Evolutionary conservation across 1,140 invertebrate species (phyloP).

Genomic region (Caerostris darwini): DNA sequence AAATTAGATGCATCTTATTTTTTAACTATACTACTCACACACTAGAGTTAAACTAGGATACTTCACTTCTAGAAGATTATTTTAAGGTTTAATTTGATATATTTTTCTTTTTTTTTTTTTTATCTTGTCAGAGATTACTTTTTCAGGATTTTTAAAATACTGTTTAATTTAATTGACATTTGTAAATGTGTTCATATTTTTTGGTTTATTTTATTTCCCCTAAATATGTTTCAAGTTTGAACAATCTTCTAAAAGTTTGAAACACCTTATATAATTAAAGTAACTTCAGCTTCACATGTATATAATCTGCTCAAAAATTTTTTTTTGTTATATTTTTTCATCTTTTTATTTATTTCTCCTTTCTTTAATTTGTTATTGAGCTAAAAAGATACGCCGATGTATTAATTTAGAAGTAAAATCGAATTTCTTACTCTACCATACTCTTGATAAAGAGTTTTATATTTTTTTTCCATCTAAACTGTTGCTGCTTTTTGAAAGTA

Average conservation of each 20-base stretch:
- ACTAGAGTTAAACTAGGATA: conserved; percentile 31
- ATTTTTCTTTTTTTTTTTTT: neutral
- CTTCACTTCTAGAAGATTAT: neutral
- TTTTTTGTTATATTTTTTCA: neutral
- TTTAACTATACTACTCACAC: conserved; percentile 4
- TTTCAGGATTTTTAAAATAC: neutral
- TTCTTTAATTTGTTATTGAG: neutral
- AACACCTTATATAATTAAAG: neutral
- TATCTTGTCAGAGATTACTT: neutral
- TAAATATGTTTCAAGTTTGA: neutral
- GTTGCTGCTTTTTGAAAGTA: neutral
- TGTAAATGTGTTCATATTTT: neutral
- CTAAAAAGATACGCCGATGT: neutral
- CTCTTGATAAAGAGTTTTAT: neutral
- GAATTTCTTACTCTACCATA: neutral
- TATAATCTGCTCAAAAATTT: conserved; percentile 20
- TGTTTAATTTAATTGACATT: neutral
- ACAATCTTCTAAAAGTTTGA: neutral
- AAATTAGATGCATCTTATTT: conserved; percentile 39
- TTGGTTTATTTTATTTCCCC: neutral
- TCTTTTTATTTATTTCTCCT: neutral
- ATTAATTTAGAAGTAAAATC: neutral
- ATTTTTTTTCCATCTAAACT: neutral
- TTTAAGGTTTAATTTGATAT: neutral
- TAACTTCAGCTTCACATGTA: conserved; percentile 22